Base-by-base conservation (phyloP, 35 echinoderm and acorn worm species). In the Acanthaster planci region DNA sequence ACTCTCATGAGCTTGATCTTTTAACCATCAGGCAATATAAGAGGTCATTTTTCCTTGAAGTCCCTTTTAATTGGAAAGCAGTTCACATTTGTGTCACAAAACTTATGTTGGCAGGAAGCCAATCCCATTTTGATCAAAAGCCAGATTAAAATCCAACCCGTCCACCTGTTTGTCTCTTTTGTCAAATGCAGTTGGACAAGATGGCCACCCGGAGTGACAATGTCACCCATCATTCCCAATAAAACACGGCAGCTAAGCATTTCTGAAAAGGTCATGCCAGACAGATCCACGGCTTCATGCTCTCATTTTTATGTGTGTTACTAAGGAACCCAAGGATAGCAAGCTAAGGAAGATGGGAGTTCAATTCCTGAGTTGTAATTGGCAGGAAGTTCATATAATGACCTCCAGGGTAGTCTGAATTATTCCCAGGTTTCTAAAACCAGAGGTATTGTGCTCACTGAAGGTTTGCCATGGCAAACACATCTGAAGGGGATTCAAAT, bases 371-470 rank as follows among this genome's bases (percentile, higher is more conserved):
- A 34, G 64, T 72, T 72, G 26, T 72, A 72, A 72, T 36, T 35
- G 64, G 64, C 64, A 72, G 64, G 64, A 72, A 72, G 64, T 72
- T 72, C 64, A 72, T 34, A 72, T 72, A 72, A 72, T 31, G 64
- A 31, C 26, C 22, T 34, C 64, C 64, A 72, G 64, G 64, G 64
- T 72, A 72, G 64, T 72, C 34, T 60, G 18, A 60, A 8, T 16
- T 10, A 29, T 14, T 72, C 19, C 64, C 64, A 15, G 64, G 23
- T 26, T 31, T 34, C 64, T 72, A 34, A 26, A 72, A 26, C 2
- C 23, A 26, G 10, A 31, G 64, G 64, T 72, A 72, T 29, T 72
- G 64, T 72, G 64, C 42, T 12, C 12, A 12, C 4, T 4, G 42
- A 47, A 47, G 42, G n/a, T 12, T 4, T 47, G 42, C 42, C 12